phyloP scores from a whole-genome alignment of 2,888 invertebrate species.

The Mystacides longicornis region DNA sequence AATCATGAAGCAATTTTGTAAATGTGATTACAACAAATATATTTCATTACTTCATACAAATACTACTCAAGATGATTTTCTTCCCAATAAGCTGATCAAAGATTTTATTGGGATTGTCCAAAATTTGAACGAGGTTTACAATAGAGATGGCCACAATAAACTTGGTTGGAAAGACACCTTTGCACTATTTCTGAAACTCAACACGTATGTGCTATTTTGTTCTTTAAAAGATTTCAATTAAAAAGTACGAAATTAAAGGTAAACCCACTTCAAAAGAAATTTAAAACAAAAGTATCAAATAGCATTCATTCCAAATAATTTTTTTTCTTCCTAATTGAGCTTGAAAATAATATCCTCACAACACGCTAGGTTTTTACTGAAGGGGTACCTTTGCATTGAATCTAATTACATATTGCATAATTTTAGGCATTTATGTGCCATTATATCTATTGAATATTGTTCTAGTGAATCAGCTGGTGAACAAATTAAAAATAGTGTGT shows the following conservation, averaged over 20 bases:
- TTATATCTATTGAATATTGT: constrained; percentile 12
- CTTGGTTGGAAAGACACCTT: constrained; percentile 16
- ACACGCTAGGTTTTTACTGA: too few relatives aligned
- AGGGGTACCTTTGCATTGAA: too few relatives aligned
- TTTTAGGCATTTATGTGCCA: background rate
- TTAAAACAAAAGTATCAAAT: too few relatives aligned
- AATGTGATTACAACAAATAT: constrained; percentile 16
- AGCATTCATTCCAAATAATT: too few relatives aligned
- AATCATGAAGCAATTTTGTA: constrained; percentile 18
- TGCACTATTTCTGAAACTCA: constrained; percentile 7
- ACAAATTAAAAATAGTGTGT: constrained; percentile 33
- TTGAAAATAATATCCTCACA: too few relatives aligned
- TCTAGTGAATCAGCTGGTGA: constrained; percentile 35
- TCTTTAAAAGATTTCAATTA: too few relatives aligned
- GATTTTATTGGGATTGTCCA: constrained; percentile 9
- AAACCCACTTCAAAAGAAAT: too few relatives aligned
- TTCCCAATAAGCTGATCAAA: constrained; percentile 7
- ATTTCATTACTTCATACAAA: constrained; percentile 6
- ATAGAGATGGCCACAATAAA: background rate
- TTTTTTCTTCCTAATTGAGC: too few relatives aligned
- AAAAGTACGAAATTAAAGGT: too few relatives aligned
- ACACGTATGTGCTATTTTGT: constrained; percentile 14
- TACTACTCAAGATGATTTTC: background rate
- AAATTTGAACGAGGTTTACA: background rate
- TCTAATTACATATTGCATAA: too few relatives aligned